These are phyloP conservation scores for Frieseomelitta varia DNA, from an alignment of 1,140 invertebrate species.

Conservation along the genomic window DNA sequence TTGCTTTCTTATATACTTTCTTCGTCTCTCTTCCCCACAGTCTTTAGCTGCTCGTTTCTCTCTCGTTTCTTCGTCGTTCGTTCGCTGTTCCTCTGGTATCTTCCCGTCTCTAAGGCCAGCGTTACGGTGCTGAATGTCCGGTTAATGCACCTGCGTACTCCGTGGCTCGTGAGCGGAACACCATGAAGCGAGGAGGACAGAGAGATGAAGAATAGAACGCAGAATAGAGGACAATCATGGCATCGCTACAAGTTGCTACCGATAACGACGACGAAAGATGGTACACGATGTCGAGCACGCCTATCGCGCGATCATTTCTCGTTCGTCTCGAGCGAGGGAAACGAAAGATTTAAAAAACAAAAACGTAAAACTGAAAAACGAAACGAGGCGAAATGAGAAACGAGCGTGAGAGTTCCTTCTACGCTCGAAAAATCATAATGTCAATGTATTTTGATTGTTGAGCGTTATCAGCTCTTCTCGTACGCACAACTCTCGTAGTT, in stretches of 20 bases:
- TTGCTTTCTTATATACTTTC: conserved; percentile 30
- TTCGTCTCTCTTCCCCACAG: conserved; percentile 20
- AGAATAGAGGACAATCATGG: conserved; percentile 56
- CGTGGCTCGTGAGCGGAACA: conserved; percentile 66
- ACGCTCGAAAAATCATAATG: not conserved
- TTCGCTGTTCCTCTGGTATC: conserved; percentile 26
- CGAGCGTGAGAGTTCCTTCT: too few species aligned
- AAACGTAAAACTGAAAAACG: too few species aligned
- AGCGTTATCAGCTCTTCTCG: not conserved
- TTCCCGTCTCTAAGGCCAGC: conserved; percentile 65
- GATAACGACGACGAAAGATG: conserved; percentile 34
- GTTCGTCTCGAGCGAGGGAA: not conserved
- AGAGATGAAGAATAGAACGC: conserved; percentile 54
- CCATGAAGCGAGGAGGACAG: conserved; percentile 57
- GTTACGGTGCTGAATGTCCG: conserved; percentile 79
- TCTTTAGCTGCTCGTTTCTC: conserved; percentile 15
- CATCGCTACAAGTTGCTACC: conserved; percentile 42
- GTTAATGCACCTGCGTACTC: conserved; percentile 79
- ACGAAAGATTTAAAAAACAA: not conserved
- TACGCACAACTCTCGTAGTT: not conserved
- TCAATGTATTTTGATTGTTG: not conserved
- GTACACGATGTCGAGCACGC: conserved; percentile 25
- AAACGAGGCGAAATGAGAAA: not conserved
- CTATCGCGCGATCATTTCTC: not conserved
- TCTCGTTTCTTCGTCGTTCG: conserved; percentile 16